These are phyloP conservation scores for Heliconius himera DNA, from an alignment of 1,140 invertebrate species.

Conservation along the genomic window DNA sequence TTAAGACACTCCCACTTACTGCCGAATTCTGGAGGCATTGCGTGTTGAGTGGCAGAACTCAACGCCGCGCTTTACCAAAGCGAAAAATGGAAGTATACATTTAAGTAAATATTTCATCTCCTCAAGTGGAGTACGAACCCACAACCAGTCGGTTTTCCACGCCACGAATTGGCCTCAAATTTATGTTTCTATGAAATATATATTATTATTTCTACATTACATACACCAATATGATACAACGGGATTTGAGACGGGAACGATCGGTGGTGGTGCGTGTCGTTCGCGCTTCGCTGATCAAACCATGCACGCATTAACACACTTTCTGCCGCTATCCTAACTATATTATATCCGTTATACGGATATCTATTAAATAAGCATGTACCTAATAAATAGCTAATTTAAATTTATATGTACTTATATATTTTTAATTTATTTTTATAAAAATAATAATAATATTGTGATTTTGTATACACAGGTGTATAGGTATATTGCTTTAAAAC, in stretches of 20 bases:
- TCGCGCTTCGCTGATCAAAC: conserved; percentile 63
- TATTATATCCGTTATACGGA: conserved; percentile 63
- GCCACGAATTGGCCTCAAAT: too few relatives aligned
- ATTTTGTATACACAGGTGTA: not conserved
- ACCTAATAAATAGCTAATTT: not conserved
- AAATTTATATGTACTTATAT: not conserved
- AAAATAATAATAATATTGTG: too few relatives aligned
- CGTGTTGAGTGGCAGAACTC: too few relatives aligned
- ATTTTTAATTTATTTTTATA: too few relatives aligned
- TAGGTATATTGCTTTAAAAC: not conserved
- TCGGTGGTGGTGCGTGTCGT: conserved; percentile 57
- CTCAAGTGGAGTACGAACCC: too few relatives aligned
- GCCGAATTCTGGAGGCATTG: too few relatives aligned
- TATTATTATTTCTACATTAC: not conserved
- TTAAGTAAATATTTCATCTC: too few relatives aligned
- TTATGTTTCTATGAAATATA: too few relatives aligned
- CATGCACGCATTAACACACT: conserved; percentile 72
- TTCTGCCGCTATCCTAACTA: conserved; percentile 67
- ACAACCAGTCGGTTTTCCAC: too few relatives aligned
- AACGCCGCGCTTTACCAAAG: too few relatives aligned
- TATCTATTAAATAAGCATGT: not conserved
- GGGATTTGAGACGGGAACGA: conserved; percentile 53
- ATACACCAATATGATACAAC: conserved; percentile 39
- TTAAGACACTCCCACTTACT: too few relatives aligned
- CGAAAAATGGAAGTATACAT: too few relatives aligned